phyloP scores from a whole-genome alignment of 64 coral and sea anemone genomes.

The Pachyseris speciosa region DNA sequence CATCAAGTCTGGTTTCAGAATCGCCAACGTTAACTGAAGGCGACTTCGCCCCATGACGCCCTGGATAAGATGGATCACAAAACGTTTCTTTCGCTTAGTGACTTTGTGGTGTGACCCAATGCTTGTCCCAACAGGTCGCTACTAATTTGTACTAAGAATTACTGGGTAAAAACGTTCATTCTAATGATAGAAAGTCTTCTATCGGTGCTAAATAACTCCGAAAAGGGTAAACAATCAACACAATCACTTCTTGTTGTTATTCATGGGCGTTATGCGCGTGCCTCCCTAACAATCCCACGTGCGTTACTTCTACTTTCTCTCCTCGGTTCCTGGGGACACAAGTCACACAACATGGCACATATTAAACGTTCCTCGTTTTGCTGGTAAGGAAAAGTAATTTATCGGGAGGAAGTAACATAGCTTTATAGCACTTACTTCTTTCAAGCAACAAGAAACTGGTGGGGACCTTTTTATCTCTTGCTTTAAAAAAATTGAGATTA shows the following conservation, averaged over 20 bases:
- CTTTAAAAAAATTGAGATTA: neutral
- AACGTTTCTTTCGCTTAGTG: neutral
- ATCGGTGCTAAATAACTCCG: neutral
- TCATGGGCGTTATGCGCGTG: neutral
- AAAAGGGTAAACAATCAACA: no score
- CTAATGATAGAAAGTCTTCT: neutral
- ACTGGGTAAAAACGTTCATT: neutral
- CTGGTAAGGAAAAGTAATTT: neutral
- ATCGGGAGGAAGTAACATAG: neutral
- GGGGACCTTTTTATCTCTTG: no score
- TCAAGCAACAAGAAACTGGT: no score
- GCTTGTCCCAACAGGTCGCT: neutral
- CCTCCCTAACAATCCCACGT: neutral
- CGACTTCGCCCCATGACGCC: neutral
- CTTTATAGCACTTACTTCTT: neutral
- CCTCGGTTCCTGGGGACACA: neutral
- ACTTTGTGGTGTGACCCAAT: neutral
- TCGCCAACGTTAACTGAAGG: constrained; percentile 87
- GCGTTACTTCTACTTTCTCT: neutral
- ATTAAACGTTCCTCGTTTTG: neutral
- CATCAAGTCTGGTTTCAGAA: constrained; percentile 94
- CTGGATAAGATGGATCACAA: neutral
- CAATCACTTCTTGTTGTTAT: neutral
- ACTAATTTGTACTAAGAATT: neutral
- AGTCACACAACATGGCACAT: neutral